phyloP scores from a whole-genome alignment of 2,888 invertebrate genomes.

The Calliopum simillimum region DNA sequence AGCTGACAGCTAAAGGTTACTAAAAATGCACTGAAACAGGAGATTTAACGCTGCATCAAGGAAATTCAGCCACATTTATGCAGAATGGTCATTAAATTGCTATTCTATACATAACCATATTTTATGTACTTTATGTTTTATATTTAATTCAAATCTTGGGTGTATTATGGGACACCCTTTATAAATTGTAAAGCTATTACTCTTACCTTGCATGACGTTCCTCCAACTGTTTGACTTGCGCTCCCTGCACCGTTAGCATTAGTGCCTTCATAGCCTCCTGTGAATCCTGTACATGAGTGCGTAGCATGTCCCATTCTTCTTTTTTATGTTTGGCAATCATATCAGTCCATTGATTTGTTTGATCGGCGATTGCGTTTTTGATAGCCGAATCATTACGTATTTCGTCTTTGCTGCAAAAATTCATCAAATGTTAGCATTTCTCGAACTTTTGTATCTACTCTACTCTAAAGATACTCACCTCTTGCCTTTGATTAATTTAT shows the following conservation, averaged over 20 bases:
- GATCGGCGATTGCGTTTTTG: slow-evolving; percentile 88
- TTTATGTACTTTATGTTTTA: too few relatives aligned
- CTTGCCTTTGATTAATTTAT: slow-evolving; percentile 94
- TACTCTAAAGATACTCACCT: slow-evolving; percentile 72
- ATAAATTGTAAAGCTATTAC: background rate
- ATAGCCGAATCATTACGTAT: slow-evolving; percentile 82
- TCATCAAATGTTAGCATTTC: background rate
- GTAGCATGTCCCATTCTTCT: slow-evolving; percentile 85
- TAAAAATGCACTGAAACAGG: too few relatives aligned
- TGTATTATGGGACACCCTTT: background rate
- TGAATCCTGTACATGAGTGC: slow-evolving; percentile 87
- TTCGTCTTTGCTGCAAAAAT: slow-evolving; percentile 78
- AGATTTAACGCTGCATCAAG: too few relatives aligned
- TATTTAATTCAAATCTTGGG: too few relatives aligned
- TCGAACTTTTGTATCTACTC: background rate
- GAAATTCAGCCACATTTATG: too few relatives aligned
- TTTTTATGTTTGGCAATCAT: slow-evolving; percentile 86
- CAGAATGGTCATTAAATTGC: too few relatives aligned
- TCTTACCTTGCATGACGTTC: slow-evolving; percentile 80
- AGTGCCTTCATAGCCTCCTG: slow-evolving; percentile 78
- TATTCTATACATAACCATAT: too few relatives aligned
- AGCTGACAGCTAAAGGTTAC: too few relatives aligned
- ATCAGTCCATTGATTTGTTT: slow-evolving; percentile 95
- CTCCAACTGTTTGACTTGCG: slow-evolving; percentile 90
- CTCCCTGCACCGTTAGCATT: slow-evolving; percentile 84